phyloP scores from a whole-genome alignment of 2,113 vertebrate genomes.

The Hydrochoerus hydrochaeris region DNA sequence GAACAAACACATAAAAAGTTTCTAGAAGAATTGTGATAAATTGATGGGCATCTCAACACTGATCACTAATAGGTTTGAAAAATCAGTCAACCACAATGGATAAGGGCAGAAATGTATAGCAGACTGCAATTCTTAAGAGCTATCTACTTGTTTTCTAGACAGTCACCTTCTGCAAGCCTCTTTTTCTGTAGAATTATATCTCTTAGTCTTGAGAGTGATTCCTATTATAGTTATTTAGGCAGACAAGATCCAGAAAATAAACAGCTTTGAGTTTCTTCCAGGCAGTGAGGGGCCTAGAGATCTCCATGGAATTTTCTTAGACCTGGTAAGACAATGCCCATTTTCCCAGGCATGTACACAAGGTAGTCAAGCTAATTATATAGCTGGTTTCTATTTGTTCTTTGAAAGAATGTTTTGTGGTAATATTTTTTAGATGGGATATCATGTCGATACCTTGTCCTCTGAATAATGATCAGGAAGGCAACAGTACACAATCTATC shows the following conservation, averaged over 20 bases:
- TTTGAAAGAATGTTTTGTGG: no score
- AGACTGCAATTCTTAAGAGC: background rate
- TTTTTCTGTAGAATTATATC: background rate
- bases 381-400: no score
- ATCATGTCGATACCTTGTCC: no score
- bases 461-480: no score
- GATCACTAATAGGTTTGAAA: constrained; percentile 23
- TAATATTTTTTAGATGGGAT: no score
- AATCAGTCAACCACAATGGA: constrained; percentile 8
- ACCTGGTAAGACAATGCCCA: background rate
- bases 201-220: background rate
- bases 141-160: no score
- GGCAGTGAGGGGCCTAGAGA: background rate
- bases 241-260: background rate
- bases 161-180: background rate
- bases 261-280: background rate
- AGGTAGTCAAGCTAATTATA: no score
- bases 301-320: background rate
- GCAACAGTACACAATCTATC: no score
- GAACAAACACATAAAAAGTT: background rate
- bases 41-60: background rate
- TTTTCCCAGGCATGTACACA: background rate
- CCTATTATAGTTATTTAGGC: background rate
- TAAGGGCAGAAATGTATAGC: constrained; percentile 9
- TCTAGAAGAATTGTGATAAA: background rate